These are phyloP conservation scores for Melospiza melodia DNA, from an alignment of 2,113 vertebrate species.

Conservation along the genomic window DNA sequence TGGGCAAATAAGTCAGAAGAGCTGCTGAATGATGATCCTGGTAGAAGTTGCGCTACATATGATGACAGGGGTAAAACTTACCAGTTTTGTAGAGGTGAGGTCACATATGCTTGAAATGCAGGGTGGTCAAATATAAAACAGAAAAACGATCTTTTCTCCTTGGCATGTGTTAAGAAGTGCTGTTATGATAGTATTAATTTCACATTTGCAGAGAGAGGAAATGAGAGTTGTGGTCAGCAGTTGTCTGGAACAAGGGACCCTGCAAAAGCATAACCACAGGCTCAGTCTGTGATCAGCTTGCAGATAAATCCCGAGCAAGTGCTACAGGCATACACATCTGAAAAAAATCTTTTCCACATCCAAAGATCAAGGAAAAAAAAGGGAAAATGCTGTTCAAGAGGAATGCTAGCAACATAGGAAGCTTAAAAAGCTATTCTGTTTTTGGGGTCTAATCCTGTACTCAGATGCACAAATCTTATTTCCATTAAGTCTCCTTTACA, in stretches of 20 bases:
- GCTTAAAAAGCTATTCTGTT: background rate
- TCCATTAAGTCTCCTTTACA: background rate
- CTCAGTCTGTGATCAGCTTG: background rate
- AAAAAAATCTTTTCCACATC: background rate
- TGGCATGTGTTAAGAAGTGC: background rate
- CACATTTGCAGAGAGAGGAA: conserved; percentile 16
- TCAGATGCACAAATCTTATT: background rate
- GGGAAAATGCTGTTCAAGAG: background rate
- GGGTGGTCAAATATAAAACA: background rate
- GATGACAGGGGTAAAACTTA: background rate
- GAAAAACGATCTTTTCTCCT: background rate
- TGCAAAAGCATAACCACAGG: background rate
- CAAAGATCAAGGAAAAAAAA: background rate
- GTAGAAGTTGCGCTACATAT: background rate
- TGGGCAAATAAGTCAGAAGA: background rate
- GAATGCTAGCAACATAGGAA: background rate
- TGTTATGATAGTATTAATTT: conserved; percentile 20
- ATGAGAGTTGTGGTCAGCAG: conserved; percentile 45
- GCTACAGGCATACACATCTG: background rate
- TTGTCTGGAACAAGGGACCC: background rate
- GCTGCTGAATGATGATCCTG: background rate
- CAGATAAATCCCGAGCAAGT: background rate
- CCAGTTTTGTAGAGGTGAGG: background rate
- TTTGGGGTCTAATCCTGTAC: background rate
- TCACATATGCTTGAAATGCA: background rate